phyloP scores from a whole-genome alignment of 1,140 invertebrate genomes.

The Penaeus chinensis region DNA sequence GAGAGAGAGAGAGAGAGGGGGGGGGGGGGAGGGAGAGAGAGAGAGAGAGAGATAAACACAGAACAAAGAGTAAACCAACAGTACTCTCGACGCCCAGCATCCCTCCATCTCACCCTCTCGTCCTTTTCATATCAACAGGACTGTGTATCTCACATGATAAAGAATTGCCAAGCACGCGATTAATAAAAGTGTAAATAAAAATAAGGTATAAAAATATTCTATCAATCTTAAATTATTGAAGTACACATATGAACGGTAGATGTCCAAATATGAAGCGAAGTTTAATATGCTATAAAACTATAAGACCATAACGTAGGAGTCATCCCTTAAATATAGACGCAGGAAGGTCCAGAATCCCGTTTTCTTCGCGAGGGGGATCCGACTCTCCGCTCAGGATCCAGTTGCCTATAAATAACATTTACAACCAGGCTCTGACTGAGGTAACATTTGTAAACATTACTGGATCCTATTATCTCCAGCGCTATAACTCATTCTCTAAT shows the following conservation, averaged over 20 bases:
- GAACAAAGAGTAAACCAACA: not conserved
- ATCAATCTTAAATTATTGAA: slow-evolving; percentile 59
- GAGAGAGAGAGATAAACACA: not conserved
- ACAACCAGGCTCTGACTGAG: slow-evolving; percentile 55
- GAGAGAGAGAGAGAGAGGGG: not conserved
- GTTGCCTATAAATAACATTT: slow-evolving; percentile 60
- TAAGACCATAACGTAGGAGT: not conserved
- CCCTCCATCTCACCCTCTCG: not conserved
- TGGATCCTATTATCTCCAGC: slow-evolving; percentile 54
- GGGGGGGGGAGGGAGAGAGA: not conserved
- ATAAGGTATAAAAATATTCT: not conserved
- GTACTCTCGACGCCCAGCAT: too few species aligned
- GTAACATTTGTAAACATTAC: slow-evolving; percentile 63
- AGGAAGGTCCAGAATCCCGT: not conserved
- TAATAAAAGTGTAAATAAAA: slow-evolving; percentile 58
- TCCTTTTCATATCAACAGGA: not conserved
- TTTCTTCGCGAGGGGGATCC: not conserved
- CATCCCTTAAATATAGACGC: not conserved
- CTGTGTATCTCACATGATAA: slow-evolving; percentile 5
- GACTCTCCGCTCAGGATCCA: slow-evolving; percentile 29
- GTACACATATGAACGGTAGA: slow-evolving; percentile 56
- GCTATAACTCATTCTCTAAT: slow-evolving; percentile 57
- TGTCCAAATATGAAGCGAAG: slow-evolving; percentile 58
- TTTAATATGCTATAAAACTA: slow-evolving; percentile 55
- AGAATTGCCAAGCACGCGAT: slow-evolving; percentile 16